phyloP scores from a whole-genome alignment of 2,113 vertebrate genomes.

The Platycercus adscitus region DNA sequence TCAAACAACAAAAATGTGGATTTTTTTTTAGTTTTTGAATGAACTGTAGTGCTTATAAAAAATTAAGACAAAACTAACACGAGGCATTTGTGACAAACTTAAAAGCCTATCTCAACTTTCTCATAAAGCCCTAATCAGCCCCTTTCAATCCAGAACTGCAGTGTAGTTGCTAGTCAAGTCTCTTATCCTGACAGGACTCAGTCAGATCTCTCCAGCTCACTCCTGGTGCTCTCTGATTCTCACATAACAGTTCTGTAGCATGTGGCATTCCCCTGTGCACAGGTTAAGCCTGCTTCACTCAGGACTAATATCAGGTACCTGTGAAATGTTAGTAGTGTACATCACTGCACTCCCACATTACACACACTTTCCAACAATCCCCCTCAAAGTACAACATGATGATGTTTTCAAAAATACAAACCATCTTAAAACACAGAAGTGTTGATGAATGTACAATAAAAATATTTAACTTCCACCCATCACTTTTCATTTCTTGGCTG shows the following conservation, averaged over 20 bases:
- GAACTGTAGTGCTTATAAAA: not conserved
- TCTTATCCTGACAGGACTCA: not conserved
- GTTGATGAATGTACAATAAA: not conserved
- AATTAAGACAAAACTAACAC: not conserved
- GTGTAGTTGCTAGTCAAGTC: not conserved
- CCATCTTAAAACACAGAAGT: not conserved
- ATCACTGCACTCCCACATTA: not conserved
- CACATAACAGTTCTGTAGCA: not conserved
- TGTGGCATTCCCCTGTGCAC: not conserved
- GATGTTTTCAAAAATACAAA: not conserved
- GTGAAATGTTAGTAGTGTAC: not conserved
- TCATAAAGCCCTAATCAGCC: not conserved
- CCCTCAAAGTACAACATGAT: not conserved
- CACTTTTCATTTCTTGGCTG: not conserved
- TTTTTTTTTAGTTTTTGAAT: not conserved
- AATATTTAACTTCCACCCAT: not conserved
- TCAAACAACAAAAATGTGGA: not conserved
- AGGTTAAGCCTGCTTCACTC: not conserved
- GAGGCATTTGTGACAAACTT: not conserved
- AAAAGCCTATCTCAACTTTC: not conserved
- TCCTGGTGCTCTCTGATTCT: not conserved
- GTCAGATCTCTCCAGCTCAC: not conserved
- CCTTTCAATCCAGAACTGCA: not conserved
- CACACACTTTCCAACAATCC: not conserved
- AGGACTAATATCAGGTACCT: not conserved